Conservation (phyloP, 2,888 invertebrate species). For the Luperina testacea region DNA sequence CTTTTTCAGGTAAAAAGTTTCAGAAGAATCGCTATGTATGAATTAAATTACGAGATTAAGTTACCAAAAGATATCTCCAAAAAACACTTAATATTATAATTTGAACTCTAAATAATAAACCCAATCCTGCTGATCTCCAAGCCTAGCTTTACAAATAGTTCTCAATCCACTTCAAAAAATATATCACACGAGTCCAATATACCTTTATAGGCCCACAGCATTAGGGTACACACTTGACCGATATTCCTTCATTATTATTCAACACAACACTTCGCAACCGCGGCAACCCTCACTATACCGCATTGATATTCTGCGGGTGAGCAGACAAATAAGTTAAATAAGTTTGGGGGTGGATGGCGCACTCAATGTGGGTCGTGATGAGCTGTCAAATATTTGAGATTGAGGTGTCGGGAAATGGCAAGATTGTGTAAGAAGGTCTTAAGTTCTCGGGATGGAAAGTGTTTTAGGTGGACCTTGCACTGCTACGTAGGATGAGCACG, state of each 20-base stretch:
- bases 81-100: not conserved
- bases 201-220: conserved; percentile 32
- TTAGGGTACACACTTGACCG: conserved; percentile 38
- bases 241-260: conserved; percentile 62
- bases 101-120: not conserved
- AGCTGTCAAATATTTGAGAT: conserved; percentile 56
- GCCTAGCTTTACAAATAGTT: not conserved
- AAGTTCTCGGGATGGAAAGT: not conserved
- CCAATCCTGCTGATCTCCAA: not conserved
- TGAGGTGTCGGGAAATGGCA: conserved; percentile 12
- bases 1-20: too few relatives aligned
- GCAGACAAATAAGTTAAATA: conserved; percentile 66
- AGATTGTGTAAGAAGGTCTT: not conserved
- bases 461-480: not conserved
- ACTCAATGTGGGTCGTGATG: conserved; percentile 59
- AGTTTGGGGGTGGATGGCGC: conserved; percentile 59
- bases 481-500: not conserved
- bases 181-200: conserved; percentile 36
- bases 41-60: not conserved
- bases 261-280: conserved; percentile 35
- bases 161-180: not conserved
- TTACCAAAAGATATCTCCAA: not conserved
- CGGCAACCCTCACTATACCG: conserved; percentile 41
- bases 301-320: conserved; percentile 55
- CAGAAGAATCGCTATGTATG: not conserved